Conservation (phyloP, 2,888 invertebrate genomes). For the Busseola fusca region DNA sequence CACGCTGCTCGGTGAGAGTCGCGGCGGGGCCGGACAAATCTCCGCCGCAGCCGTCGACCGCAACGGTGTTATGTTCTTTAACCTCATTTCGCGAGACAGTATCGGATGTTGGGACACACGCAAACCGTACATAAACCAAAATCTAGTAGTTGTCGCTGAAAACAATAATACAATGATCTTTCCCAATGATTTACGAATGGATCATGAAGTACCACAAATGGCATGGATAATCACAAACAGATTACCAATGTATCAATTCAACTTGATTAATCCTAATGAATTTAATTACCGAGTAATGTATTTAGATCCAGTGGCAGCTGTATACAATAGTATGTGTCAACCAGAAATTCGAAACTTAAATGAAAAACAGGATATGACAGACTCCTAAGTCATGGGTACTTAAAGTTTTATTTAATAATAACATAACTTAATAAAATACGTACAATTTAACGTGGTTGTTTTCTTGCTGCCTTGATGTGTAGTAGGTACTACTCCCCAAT, state of each 20-base stretch:
- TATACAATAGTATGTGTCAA: slow-evolving; percentile 90
- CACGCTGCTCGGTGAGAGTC: slow-evolving; percentile 83
- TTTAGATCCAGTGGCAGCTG: slow-evolving; percentile 90
- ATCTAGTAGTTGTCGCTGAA: slow-evolving; percentile 90
- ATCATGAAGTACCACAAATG: slow-evolving; percentile 91
- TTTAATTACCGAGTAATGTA: slow-evolving; percentile 93
- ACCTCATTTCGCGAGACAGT: slow-evolving; percentile 93
- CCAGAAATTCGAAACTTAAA: slow-evolving; percentile 42
- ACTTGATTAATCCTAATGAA: slow-evolving; percentile 90
- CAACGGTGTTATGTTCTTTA: slow-evolving; percentile 94
- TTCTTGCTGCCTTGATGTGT: slow-evolving; percentile 5
- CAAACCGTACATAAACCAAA: slow-evolving; percentile 91
- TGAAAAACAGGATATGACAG: slow-evolving; percentile 17
- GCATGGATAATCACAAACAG: slow-evolving; percentile 94
- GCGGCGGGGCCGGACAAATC: slow-evolving; percentile 91
- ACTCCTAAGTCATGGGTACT: slow-evolving; percentile 8
- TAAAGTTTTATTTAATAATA: slow-evolving; percentile 28
- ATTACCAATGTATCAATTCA: slow-evolving; percentile 93
- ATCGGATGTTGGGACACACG: slow-evolving; percentile 95
- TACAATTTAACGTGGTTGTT: slow-evolving; percentile 10
- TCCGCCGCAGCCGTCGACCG: slow-evolving; percentile 93
- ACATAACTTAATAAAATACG: slow-evolving; percentile 37
- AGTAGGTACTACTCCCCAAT: background rate
- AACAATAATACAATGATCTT: slow-evolving; percentile 91
- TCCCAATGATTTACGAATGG: slow-evolving; percentile 94